phyloP scores from a whole-genome alignment of 2,113 vertebrate species.

The Petaurus breviceps region DNA sequence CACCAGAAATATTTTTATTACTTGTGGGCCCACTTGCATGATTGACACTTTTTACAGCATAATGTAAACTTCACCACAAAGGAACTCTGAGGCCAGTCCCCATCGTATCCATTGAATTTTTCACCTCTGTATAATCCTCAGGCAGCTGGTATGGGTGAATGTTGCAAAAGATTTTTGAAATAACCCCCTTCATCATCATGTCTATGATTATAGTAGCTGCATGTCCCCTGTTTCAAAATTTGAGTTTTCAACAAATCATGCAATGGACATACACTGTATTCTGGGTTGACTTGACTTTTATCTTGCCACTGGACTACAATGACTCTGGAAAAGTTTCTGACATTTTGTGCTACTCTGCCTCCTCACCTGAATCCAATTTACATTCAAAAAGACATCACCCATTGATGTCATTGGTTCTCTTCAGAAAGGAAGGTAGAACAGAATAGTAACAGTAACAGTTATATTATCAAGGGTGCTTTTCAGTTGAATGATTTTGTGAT shows the following conservation, averaged over 20 bases:
- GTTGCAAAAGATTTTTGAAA: background rate
- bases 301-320: no score
- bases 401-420: no score
- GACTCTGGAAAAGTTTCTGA: no score
- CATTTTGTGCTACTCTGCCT: no score
- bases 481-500: background rate
- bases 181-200: background rate
- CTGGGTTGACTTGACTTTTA: no score
- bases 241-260: background rate
- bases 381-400: no score
- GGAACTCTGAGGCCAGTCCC: background rate
- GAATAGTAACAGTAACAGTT: no score
- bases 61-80: background rate
- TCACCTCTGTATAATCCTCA: background rate
- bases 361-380: no score
- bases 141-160: background rate
- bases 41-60: background rate
- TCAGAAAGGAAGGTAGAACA: no score
- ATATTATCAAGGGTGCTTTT: background rate
- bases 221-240: background rate
- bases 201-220: background rate
- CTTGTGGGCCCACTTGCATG: background rate
- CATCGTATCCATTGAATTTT: background rate
- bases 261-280: no score
- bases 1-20: background rate